Conservation (phyloP, 2,888 invertebrate genomes). For the Lepas anatifera region DNA sequence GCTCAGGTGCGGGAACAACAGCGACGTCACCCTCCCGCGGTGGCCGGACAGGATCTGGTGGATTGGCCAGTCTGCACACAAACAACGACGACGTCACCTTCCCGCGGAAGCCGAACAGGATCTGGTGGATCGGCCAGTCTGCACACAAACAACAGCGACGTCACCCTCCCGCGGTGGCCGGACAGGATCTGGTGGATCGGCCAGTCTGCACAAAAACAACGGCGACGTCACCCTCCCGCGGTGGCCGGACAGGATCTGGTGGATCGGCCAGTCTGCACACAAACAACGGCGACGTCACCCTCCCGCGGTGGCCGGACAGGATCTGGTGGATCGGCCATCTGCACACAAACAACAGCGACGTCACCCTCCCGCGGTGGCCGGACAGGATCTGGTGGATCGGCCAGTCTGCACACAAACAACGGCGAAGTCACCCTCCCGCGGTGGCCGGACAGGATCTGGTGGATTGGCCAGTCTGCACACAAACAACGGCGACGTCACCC, state of each 20-base stretch:
- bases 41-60: constrained; percentile 81
- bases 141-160: neutral
- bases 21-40: constrained; percentile 82
- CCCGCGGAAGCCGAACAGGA: no score
- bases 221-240: no score
- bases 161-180: neutral
- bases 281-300: no score
- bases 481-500: no score
- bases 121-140: neutral
- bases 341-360: no score
- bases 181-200: neutral
- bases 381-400: constrained; percentile 73
- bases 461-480: no score
- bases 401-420: constrained; percentile 75
- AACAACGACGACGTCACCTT: constrained; percentile 21
- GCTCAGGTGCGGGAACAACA: constrained; percentile 87
- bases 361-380: constrained; percentile 87
- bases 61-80: constrained; percentile 63
- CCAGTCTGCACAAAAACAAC: neutral
- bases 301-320: constrained; percentile 25
- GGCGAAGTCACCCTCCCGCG: no score
- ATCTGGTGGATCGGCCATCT: constrained; percentile 84
- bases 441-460: no score
- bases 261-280: no score
- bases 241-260: no score